Conservation (phyloP, 2,888 invertebrate genomes). For the Diabrotica balteata region DNA sequence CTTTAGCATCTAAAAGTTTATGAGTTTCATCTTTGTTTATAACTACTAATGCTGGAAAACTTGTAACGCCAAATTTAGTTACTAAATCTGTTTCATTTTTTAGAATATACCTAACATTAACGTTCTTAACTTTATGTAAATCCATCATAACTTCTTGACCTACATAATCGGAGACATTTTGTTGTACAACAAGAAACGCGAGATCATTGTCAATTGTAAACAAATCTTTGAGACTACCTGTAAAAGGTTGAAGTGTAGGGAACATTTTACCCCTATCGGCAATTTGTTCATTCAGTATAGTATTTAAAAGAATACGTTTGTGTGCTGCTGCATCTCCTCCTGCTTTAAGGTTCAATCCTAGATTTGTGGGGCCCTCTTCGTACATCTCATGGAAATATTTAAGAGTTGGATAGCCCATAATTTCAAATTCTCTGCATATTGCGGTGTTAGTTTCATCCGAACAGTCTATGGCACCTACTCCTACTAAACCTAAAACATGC, state of each 20-base stretch:
- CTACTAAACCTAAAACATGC: constrained; percentile 61
- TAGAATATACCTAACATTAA: constrained; percentile 67
- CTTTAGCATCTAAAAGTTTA: constrained; percentile 21
- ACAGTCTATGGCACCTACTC: constrained; percentile 85
- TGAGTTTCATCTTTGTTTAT: constrained; percentile 54
- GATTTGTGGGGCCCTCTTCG: constrained; percentile 65
- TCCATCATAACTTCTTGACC: constrained; percentile 76
- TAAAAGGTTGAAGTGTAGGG: constrained; percentile 71
- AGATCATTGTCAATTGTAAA: constrained; percentile 63
- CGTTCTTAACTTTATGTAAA: constrained; percentile 65
- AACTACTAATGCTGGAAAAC: constrained; percentile 66
- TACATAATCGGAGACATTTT: constrained; percentile 63
- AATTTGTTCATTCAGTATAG: constrained; percentile 69
- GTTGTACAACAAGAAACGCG: constrained; percentile 73
- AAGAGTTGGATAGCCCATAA: constrained; percentile 89
- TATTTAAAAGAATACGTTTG: constrained; percentile 64
- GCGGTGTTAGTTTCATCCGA: constrained; percentile 65
- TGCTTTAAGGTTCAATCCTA: constrained; percentile 68
- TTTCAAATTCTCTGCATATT: constrained; percentile 87
- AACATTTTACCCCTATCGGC: constrained; percentile 67
- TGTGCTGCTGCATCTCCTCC: constrained; percentile 64
- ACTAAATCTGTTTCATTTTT: constrained; percentile 64
- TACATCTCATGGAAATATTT: constrained; percentile 78
- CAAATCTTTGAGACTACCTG: constrained; percentile 46
- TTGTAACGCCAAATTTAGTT: constrained; percentile 59